Evolutionary conservation across 2,113 vertebrate genomes (phyloP).

Genomic region (Centrocercus urophasianus): DNA sequence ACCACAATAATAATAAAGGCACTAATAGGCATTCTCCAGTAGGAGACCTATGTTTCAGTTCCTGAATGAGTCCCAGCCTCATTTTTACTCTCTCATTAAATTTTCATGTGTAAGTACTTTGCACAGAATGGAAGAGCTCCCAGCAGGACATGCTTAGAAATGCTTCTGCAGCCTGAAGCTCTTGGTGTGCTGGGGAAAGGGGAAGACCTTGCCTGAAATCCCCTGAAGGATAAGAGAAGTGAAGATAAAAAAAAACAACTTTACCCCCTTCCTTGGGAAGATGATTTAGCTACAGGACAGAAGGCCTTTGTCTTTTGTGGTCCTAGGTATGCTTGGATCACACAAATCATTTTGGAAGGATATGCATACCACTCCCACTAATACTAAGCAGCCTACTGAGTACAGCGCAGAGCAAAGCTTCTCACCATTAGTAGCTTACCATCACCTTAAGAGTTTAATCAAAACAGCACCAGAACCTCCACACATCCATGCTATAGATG

Average conservation of each 20-base stretch:
- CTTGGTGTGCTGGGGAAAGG: background rate
- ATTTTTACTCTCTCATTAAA: slow-evolving; percentile 34
- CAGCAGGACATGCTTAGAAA: background rate
- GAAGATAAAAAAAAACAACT: background rate
- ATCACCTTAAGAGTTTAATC: background rate
- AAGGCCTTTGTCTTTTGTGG: background rate
- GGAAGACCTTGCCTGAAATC: background rate
- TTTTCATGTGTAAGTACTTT: slow-evolving; percentile 22
- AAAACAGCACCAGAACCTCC: background rate
- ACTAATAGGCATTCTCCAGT: background rate
- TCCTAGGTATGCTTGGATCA: background rate
- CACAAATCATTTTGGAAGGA: background rate
- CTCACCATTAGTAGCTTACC: background rate
- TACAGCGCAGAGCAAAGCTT: background rate
- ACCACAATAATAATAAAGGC: background rate
- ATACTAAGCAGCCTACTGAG: background rate
- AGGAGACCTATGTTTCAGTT: background rate
- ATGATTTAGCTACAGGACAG: background rate
- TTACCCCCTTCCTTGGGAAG: background rate
- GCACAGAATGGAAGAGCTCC: slow-evolving; percentile 13
- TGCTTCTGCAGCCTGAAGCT: background rate
- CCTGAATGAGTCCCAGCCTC: slow-evolving; percentile 18
- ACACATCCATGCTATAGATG: background rate
- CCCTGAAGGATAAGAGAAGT: background rate
- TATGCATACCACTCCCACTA: background rate